Percentiles rank a stretch among this genome's conserved stretches.
phyloP scores from a whole-genome alignment of 2,797 vertebrate species.

The Sebastes vulpes region DNA sequence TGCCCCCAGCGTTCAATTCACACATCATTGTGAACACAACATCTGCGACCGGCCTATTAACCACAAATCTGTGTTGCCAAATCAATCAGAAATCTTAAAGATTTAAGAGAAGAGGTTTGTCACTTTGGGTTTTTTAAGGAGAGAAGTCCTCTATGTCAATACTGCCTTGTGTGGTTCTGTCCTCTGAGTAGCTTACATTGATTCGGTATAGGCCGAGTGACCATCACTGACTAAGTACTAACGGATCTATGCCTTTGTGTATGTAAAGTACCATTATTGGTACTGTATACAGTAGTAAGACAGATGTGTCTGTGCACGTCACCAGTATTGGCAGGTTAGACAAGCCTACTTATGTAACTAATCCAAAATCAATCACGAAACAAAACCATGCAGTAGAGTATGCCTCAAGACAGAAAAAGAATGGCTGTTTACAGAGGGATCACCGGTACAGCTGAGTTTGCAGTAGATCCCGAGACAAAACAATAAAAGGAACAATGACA shows the following conservation, averaged over 20 bases:
- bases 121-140: not conserved
- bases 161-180: not conserved
- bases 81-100: not conserved
- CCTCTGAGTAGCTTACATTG: constrained; percentile 23
- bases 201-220: constrained; percentile 24
- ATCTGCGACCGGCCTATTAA: not conserved
- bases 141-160: constrained; percentile 20
- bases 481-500: not conserved
- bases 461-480: not conserved
- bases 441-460: not conserved
- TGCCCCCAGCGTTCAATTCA: not conserved
- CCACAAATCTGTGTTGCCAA: not conserved
- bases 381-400: not conserved
- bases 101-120: not conserved
- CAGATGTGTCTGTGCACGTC: not conserved
- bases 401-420: not conserved
- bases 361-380: not conserved
- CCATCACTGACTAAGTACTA: constrained; percentile 10
- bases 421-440: not conserved
- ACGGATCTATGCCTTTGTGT: not conserved
- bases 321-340: not conserved
- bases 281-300: not conserved
- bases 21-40: not conserved
- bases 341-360: not conserved
- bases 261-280: not conserved